phyloP scores from a whole-genome alignment of 2,113 vertebrate genomes.

The Piaya cayana region DNA sequence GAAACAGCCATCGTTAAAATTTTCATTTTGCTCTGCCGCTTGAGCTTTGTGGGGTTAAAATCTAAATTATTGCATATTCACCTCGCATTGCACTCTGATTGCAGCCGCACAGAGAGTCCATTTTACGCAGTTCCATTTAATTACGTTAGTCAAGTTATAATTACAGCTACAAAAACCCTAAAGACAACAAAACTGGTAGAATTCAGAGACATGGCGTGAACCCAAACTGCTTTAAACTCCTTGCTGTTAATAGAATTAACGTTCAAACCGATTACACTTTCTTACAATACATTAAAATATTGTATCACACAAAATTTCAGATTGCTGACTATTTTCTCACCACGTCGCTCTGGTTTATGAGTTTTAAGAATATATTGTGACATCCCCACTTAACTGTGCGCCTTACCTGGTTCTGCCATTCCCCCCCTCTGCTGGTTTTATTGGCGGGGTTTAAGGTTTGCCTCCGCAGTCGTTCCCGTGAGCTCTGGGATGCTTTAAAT shows the following conservation, averaged over 20 bases:
- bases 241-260: background rate
- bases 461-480: conserved; percentile 43
- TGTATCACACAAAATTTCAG: background rate
- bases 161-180: background rate
- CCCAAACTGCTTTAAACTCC: background rate
- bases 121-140: background rate
- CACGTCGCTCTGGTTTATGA: background rate
- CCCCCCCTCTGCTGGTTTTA: background rate
- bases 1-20: background rate
- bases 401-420: conserved; percentile 80
- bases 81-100: background rate
- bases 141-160: background rate
- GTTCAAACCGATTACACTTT: background rate
- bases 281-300: background rate
- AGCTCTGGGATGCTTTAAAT: conserved; percentile 78
- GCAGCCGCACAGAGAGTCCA: background rate
- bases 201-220: background rate
- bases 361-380: background rate
- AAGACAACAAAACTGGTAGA: background rate
- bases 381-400: background rate
- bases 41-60: background rate
- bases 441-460: conserved; percentile 13
- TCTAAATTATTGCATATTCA: background rate
- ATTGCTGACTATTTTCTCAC: background rate
- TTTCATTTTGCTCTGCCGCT: background rate